A percentile compares a stretch with the other conserved stretches of the same genome.
Evolutionary conservation across 2,113 vertebrate genomes (phyloP).

Genomic region (Phrynocephalus versicolor): DNA sequence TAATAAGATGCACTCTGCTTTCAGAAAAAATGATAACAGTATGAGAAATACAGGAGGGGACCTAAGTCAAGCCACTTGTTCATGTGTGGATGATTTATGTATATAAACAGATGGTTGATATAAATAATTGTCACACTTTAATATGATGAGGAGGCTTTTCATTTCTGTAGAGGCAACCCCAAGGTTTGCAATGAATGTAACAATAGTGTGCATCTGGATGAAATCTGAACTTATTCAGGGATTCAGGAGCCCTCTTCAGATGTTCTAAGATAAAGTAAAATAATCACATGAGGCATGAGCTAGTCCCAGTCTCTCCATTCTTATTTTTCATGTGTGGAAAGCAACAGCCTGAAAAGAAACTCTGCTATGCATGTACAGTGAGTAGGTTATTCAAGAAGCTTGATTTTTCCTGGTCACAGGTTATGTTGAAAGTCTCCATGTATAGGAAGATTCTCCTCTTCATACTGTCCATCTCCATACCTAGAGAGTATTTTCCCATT

Average conservation of each 20-base stretch:
- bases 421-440: too few species aligned
- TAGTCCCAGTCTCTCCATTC: too few species aligned
- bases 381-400: too few species aligned
- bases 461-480: too few species aligned
- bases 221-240: neutral
- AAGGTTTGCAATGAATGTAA: neutral
- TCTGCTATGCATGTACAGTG: too few species aligned
- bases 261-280: neutral
- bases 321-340: too few species aligned
- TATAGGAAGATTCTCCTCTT: too few species aligned
- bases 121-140: neutral
- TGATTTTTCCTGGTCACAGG: too few species aligned
- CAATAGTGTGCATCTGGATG: neutral
- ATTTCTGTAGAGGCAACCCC: neutral
- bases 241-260: neutral
- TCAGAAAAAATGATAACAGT: constrained; percentile 51
- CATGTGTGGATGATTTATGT: neutral
- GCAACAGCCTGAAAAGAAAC: too few species aligned
- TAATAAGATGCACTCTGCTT: constrained; percentile 47
- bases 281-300: too few species aligned
- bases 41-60: constrained; percentile 4
- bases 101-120: neutral
- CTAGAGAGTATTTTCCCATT: too few species aligned
- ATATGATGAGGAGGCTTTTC: neutral
- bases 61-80: neutral